Evolutionary conservation across 1,140 invertebrate genomes (phyloP).

Genomic region (Drosophila tristis): DNA sequence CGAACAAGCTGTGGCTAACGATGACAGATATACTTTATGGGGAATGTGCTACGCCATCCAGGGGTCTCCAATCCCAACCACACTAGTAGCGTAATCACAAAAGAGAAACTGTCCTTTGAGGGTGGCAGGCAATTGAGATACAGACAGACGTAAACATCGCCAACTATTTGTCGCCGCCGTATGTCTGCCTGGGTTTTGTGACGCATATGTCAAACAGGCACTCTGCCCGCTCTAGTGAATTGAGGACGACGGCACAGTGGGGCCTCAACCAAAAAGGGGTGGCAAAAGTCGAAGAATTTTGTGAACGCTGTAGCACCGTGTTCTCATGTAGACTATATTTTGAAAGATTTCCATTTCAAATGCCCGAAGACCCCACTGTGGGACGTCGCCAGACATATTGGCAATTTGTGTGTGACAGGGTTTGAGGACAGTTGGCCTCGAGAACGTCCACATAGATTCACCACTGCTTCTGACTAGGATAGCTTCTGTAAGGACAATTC

Average conservation of each 20-base stretch:
- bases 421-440: slow-evolving; percentile 15
- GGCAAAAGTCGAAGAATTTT: too few relatives aligned
- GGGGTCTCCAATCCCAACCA: background rate
- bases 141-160: slow-evolving; percentile 46
- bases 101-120: slow-evolving; percentile 20
- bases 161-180: slow-evolving; percentile 48
- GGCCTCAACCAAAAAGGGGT: too few relatives aligned
- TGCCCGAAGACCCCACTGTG: too few relatives aligned
- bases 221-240: slow-evolving; percentile 22
- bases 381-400: slow-evolving; percentile 62
- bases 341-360: too few relatives aligned
- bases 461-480: slow-evolving; percentile 7
- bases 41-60: background rate
- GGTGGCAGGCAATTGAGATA: slow-evolving; percentile 29
- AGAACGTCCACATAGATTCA: slow-evolving; percentile 9
- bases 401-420: slow-evolving; percentile 47
- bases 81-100: slow-evolving; percentile 35
- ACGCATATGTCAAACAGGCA: slow-evolving; percentile 49
- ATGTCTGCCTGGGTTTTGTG: slow-evolving; percentile 10
- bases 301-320: too few relatives aligned
- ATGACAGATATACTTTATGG: slow-evolving; percentile 23
- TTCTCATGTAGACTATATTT: too few relatives aligned
- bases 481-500: background rate
- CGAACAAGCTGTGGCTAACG: slow-evolving; percentile 23
- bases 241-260: slow-evolving; percentile 11